These are phyloP conservation scores for Patella ulyssiponensis DNA, from an alignment of 2,888 invertebrate genomes.

Conservation along the genomic window DNA sequence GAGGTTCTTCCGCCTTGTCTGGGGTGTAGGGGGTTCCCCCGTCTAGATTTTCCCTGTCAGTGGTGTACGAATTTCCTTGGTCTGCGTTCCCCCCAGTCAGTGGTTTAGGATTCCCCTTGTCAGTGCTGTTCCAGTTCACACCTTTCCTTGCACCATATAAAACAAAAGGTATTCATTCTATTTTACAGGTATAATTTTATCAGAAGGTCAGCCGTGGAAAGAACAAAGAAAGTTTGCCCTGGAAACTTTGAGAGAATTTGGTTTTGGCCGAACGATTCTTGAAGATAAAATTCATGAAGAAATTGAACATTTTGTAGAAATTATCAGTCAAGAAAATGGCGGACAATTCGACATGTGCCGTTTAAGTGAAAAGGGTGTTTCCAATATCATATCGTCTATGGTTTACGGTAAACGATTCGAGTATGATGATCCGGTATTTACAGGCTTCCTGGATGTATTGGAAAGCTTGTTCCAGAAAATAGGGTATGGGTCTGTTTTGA, in stretches of 20 bases:
- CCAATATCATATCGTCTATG: constrained; percentile 32
- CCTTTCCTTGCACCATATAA: no score
- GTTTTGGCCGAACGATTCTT: constrained; percentile 37
- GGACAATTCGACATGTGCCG: constrained; percentile 32
- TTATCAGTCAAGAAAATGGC: constrained; percentile 23
- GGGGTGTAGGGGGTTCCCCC: no score
- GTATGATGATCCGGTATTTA: constrained; percentile 30
- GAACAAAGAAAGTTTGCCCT: constrained; percentile 42
- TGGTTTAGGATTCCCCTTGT: no score
- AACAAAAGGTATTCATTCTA: no score
- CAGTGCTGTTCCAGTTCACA: no score
- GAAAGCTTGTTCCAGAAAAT: not conserved
- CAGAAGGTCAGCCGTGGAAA: constrained; percentile 30
- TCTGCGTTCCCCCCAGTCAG: no score
- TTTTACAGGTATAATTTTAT: no score
- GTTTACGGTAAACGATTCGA: constrained; percentile 33
- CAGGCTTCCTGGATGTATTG: constrained; percentile 22
- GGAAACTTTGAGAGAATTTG: constrained; percentile 40
- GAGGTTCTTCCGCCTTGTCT: no score
- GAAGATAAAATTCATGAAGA: constrained; percentile 40
- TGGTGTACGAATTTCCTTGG: no score
- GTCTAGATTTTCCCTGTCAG: no score
- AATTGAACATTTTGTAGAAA: constrained; percentile 21
- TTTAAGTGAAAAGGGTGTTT: constrained; percentile 31
- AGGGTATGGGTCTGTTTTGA: not conserved